phyloP scores from a whole-genome alignment of 2,113 vertebrate species.

The Spea multiplicata region DNA sequence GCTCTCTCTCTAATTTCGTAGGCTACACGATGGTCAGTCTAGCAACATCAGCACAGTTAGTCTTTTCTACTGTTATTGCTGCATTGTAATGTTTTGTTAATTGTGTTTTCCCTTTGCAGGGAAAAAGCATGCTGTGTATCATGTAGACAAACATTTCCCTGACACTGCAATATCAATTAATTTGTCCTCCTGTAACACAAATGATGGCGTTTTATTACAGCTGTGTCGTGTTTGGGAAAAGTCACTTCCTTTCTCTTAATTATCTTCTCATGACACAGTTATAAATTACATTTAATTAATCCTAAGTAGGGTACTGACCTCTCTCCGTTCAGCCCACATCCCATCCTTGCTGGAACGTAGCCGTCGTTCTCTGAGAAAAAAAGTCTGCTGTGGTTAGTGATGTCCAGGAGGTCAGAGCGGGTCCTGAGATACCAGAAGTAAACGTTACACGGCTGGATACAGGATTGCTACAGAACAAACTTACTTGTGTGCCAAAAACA shows the following conservation, averaged over 20 bases:
- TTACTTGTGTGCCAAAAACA: no score
- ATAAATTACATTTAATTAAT: conserved; percentile 29
- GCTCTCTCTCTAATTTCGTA: no score
- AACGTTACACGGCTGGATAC: neutral
- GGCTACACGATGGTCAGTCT: no score
- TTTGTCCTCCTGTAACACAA: neutral
- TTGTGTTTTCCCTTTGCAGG: no score
- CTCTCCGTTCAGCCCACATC: conserved; percentile 14
- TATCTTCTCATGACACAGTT: conserved; percentile 25
- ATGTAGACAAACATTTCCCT: no score
- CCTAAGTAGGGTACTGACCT: conserved; percentile 6
- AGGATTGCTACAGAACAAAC: no score
- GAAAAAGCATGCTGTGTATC: no score
- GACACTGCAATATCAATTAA: neutral
- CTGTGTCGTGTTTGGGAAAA: conserved; percentile 18
- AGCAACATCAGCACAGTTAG: no score
- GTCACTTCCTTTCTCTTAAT: conserved; percentile 21
- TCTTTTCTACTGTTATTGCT: no score
- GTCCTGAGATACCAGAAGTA: neutral
- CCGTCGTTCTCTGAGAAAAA: neutral
- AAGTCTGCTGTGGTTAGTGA: conserved; percentile 20
- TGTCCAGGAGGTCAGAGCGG: neutral
- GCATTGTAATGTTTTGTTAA: no score
- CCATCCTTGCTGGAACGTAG: neutral
- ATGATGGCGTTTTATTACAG: conserved; percentile 13